Base-by-base conservation (phyloP, 1,140 invertebrate species). In the Macrotrachela quadricornifera region DNA sequence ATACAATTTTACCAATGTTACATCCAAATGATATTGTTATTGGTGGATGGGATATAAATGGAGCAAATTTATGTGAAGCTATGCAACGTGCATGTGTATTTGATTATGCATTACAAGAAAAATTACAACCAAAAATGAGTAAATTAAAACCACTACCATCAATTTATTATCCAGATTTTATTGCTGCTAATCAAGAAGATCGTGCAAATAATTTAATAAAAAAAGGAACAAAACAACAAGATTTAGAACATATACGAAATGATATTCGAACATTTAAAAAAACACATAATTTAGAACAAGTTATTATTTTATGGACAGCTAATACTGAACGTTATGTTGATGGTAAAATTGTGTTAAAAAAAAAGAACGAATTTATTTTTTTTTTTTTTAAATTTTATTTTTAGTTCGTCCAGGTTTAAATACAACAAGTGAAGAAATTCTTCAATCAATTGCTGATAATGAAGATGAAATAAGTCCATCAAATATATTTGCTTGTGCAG, bases 41-140 rank as follows among this genome's bases (percentile, higher is more conserved):
- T 51, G 88, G 91, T 64, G 90, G 86, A 0, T 95, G 90, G 90
- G 90, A 95, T 65, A 94, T 95, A 58, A 91, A 83, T 14, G 72
- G 74, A 0, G 61, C 79, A 47, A 85, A 92, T 64, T 57, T 95
- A 50, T 82, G 79, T 0, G 81, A 86, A 57, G 78, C 85, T 0
- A 86, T 87, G 82, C 73, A 74, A 18, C 73, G 86, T 12, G 83
- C 86, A 0, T 73, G 78, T 64, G 77, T 78, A 0, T 59, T 76
- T 10, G 74, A 78, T 40, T 71, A 67, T 51, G 65, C 71, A 49
- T 60, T 77, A 0, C 75, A 77, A 58, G 47, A 79, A 56, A 77
- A 85, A 66, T 64, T 92, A 0, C 74, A 73, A 56, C 75, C 80
- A 0, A 68, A 81, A 48, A 79, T 94, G 78, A 63, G 73, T 1